Evolutionary conservation across 1,140 invertebrate genomes (phyloP), one percentile per base, ranked within the genome.

Genomic region (Frieseomelitta varia): DNA sequence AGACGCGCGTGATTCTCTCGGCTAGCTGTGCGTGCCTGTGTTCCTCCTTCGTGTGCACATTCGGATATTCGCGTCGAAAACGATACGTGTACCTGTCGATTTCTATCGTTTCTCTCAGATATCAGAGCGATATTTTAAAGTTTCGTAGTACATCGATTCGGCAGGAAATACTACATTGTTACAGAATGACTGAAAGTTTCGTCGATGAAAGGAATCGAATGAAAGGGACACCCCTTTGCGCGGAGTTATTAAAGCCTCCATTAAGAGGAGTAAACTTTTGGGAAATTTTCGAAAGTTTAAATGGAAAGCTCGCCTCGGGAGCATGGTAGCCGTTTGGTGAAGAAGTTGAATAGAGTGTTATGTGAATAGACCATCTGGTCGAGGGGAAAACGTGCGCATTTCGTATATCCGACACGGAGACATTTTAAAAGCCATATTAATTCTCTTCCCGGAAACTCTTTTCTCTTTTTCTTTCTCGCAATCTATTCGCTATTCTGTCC

Each of bases 361-460:
- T 67, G 85, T 53, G 81, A 88, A 84, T 77, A 65, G 73, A 79
- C 65, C 87, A 88, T 79, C 81, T 88, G 87, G 55, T 47, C 58
- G 58, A 47, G 12, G 27, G 61, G 76, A 27, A 82, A 87, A 75
- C 69, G 75, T 73, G 58, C 58, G 24, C 76, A 17, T 79, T 83
- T 88, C 77, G 27, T 72, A 39, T 61, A 78, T 85, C 63, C 63
- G 61, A 75, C 58, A 61, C 17, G 61, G 51, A 77, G 58, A 73
- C 72, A 30, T 88, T 87, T 78, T 27, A 11, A n/a, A 61, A 61
- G 58, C 24, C 12, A 14, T 61, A 61, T 61, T 61, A 61, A 61
- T 61, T 61, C n/a, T 24, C n/a, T n/a, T 8, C 19, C 3, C 63
- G 47, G 53, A 75, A 84, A 73, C 51, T 1, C 51, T 34, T n/a